These are phyloP conservation scores for Amphiura filiformis DNA, from an alignment of 35 echinoderm and acorn worm genomes.

Conservation along the genomic window DNA sequence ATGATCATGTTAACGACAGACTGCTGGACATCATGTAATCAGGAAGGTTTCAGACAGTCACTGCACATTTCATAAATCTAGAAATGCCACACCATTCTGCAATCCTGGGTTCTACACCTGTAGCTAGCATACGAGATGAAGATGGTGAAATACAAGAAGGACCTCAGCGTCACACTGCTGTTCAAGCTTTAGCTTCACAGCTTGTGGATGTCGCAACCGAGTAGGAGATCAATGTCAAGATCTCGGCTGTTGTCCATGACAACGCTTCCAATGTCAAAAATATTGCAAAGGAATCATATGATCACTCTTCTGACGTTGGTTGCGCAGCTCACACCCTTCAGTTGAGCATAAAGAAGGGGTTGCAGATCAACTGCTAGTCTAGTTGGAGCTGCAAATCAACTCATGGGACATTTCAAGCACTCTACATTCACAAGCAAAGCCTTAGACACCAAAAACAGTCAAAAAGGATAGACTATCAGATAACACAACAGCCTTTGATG, in stretches of 20 bases:
- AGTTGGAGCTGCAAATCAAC: neutral
- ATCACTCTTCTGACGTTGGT: neutral
- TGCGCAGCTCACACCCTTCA: slow-evolving; percentile 55
- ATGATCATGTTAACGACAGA: too few relatives aligned
- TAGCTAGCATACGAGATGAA: too few relatives aligned
- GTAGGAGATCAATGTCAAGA: slow-evolving; percentile 41
- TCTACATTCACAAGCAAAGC: neutral
- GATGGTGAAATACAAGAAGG: too few relatives aligned
- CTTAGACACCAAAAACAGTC: neutral
- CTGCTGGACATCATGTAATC: too few relatives aligned
- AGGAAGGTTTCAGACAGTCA: too few relatives aligned
- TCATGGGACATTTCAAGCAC: neutral
- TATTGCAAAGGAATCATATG: slow-evolving; percentile 7
- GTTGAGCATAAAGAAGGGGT: neutral
- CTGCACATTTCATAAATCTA: too few relatives aligned
- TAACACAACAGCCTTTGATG: too few relatives aligned
- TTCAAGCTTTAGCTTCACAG: slow-evolving; percentile 1
- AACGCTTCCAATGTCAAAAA: slow-evolving; percentile 40
- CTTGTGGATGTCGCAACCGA: neutral
- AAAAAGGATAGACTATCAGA: too few relatives aligned
- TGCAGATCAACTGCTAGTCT: neutral
- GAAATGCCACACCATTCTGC: too few relatives aligned
- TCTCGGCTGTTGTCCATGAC: slow-evolving; percentile 51
- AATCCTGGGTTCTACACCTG: too few relatives aligned
- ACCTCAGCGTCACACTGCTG: neutral